Evolutionary conservation across 1,140 invertebrate genomes (phyloP).

Genomic region (Panagrolaimus sp.): DNA sequence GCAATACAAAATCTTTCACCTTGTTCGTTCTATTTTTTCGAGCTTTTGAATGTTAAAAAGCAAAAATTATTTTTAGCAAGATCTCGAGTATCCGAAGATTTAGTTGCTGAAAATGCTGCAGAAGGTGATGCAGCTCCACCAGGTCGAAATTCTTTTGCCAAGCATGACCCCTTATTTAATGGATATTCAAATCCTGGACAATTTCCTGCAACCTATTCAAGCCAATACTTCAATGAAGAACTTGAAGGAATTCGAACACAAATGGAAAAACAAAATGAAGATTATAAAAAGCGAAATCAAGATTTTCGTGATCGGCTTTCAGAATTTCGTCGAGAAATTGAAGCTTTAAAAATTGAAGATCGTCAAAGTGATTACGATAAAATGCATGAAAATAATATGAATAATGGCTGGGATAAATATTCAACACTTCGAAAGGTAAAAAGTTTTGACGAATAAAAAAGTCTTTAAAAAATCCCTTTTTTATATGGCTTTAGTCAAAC

Average conservation of each 20-base stretch:
- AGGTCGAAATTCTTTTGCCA: slow-evolving; percentile 26
- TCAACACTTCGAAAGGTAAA: slow-evolving; percentile 72
- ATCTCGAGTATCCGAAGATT: too few relatives aligned
- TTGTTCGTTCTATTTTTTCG: too few relatives aligned
- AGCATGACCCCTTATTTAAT: slow-evolving; percentile 18
- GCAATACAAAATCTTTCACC: too few relatives aligned
- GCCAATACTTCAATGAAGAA: slow-evolving; percentile 22
- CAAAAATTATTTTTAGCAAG: too few relatives aligned
- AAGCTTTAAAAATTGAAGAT: slow-evolving; percentile 86
- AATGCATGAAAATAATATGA: slow-evolving; percentile 83
- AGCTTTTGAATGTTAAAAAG: too few relatives aligned
- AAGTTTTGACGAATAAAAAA: neutral
- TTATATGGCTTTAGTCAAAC: neutral
- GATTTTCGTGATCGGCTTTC: slow-evolving; percentile 84
- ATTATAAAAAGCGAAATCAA: slow-evolving; percentile 74
- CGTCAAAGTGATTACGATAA: slow-evolving; percentile 75
- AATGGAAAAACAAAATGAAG: slow-evolving; percentile 82
- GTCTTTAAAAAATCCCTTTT: neutral
- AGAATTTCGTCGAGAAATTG: slow-evolving; percentile 84
- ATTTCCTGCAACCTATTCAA: slow-evolving; percentile 18
- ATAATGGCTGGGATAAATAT: slow-evolving; percentile 89
- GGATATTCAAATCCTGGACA: neutral
- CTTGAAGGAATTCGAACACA: slow-evolving; percentile 73
- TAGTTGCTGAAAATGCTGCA: slow-evolving; percentile 26
- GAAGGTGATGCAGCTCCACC: slow-evolving; percentile 26